These are phyloP conservation scores for Brienomyrus longianalis DNA, from an alignment of 2,113 vertebrate genomes.

Conservation along the genomic window DNA sequence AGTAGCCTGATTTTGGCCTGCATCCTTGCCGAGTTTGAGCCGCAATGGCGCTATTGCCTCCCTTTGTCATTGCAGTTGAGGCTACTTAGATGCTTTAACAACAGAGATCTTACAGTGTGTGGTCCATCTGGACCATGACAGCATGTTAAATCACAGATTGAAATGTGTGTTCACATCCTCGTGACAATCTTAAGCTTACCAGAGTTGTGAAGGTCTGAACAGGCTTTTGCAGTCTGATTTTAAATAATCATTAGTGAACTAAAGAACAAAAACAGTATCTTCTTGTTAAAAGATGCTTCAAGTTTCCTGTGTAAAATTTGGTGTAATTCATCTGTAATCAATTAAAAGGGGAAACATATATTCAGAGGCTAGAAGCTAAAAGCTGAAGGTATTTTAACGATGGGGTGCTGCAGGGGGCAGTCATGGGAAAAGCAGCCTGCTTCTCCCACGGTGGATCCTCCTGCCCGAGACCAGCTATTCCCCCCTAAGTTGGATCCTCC, in stretches of 20 bases:
- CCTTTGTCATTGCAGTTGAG: not conserved
- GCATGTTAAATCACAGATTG: not conserved
- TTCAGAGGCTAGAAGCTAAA: not conserved
- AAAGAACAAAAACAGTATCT: not conserved
- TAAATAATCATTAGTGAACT: not conserved
- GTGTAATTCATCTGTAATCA: not conserved
- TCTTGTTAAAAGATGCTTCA: not conserved
- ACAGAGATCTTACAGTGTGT: not conserved
- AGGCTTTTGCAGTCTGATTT: not conserved
- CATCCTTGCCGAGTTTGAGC: not conserved
- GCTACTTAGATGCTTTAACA: not conserved
- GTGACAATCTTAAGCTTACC: not conserved
- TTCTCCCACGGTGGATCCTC: not conserved
- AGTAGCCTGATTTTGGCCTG: not conserved
- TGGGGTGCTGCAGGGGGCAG: not conserved
- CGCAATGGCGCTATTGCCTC: not conserved
- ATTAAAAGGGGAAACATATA: not conserved
- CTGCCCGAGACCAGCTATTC: not conserved
- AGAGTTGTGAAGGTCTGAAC: not conserved
- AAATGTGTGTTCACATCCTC: not conserved
- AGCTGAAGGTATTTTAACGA: not conserved
- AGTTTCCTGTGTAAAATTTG: not conserved
- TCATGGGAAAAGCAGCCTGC: constrained; percentile 2
- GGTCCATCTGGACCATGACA: not conserved
- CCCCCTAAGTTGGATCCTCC: not conserved